Base-by-base conservation (phyloP, 1,140 invertebrate species). In the Elysia chlorotica region DNA sequence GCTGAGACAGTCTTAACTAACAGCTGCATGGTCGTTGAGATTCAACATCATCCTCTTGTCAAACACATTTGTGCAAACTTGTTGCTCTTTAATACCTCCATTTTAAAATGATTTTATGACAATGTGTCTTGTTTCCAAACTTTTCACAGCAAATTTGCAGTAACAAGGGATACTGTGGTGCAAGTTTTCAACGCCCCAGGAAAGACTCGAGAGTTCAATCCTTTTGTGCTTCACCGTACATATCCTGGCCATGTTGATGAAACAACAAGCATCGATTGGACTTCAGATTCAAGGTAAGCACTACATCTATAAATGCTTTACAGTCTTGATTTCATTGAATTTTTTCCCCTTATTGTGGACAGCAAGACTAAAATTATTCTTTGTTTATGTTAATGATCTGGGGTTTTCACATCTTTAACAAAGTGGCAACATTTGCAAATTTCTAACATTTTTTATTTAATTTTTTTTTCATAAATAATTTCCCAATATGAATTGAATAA, bases 191-290 rank as follows among this genome's bases (percentile, higher is more conserved):
- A 92, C 83, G 91, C 94, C 21, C 96, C 96, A 17, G 92, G 93
- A 5, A 91, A 93, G 81, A 91, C 91, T 0, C 92, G 93, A 33
- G 91, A 95, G 81, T 96, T 93, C 82, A 95, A 96, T 88, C 93
- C 95, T 0, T 98, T 99, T 88, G 87, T 93, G 2, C 91, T 98
- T 89, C 92, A 94, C 83, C 88, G 92, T 73, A 92, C 94, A 1
- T 96, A 94, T 86, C 91, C 93, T 78, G 92, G 92, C 41, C 90
- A 93, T 30, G 91, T 90, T 75, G 94, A 96, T 87, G 92, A 95
- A 73, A 92, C 93, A 0, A 93, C 93, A 0, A 96, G 91, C 83
- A 79, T 99, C 25, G 92, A 95, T 86, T 99, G 97, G 97, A 96
- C 95, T 0, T 90, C 89, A 54, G 96, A 98, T 88, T 98, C 96